Evolutionary conservation across 2,888 invertebrate species (phyloP).

Genomic region (Trachelus tabidus): DNA sequence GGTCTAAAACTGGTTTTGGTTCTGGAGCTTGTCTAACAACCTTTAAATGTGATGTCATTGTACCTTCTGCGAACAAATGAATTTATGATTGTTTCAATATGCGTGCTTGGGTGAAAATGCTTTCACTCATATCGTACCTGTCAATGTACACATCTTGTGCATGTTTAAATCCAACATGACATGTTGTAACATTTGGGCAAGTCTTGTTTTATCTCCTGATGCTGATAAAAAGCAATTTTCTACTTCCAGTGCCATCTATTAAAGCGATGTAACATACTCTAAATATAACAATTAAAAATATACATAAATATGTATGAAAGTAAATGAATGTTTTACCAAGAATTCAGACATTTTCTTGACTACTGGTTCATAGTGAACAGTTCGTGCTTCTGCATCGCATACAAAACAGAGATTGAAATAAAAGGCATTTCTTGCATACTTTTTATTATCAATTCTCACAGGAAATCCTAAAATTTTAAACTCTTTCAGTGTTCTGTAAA

Average conservation of each 20-base stretch:
- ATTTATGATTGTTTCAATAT: neutral
- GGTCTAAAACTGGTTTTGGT: slow-evolving; percentile 84
- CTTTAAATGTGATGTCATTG: slow-evolving; percentile 90
- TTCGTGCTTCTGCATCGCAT: slow-evolving; percentile 88
- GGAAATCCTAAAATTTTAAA: slow-evolving; percentile 94
- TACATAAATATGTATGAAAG: neutral
- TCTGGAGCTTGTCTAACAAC: slow-evolving; percentile 85
- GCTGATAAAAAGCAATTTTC: slow-evolving; percentile 87
- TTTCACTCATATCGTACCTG: slow-evolving; percentile 65
- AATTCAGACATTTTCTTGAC: slow-evolving; percentile 95
- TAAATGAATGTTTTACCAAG: slow-evolving; percentile 70
- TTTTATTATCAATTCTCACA: slow-evolving; percentile 86
- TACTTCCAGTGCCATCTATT: slow-evolving; percentile 81
- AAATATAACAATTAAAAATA: slow-evolving; percentile 7
- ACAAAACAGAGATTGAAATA: slow-evolving; percentile 96
- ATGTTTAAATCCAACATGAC: slow-evolving; percentile 86
- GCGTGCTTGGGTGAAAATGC: neutral
- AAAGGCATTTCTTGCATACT: slow-evolving; percentile 93
- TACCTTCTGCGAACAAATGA: slow-evolving; percentile 74
- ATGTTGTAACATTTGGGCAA: slow-evolving; percentile 82
- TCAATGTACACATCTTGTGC: slow-evolving; percentile 80
- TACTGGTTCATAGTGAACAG: slow-evolving; percentile 93
- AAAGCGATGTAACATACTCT: slow-evolving; percentile 10
- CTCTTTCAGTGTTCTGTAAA: slow-evolving; percentile 77
- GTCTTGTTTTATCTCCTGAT: slow-evolving; percentile 73